These are phyloP conservation scores for Galeruca laticollis DNA, from an alignment of 2,888 invertebrate genomes.

Conservation along the genomic window DNA sequence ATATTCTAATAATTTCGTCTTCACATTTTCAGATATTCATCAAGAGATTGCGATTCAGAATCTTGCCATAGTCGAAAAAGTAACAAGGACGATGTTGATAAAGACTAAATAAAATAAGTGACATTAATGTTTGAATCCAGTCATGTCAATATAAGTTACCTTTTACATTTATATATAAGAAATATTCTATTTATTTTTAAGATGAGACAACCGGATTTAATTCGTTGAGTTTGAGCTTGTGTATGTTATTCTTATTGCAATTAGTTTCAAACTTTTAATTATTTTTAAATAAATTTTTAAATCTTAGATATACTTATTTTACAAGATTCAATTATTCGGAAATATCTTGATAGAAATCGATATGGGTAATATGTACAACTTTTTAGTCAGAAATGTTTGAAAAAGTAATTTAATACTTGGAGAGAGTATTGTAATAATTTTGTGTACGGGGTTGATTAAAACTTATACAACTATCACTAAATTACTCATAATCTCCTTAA, in stretches of 20 bases:
- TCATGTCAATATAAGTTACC: conserved; percentile 36
- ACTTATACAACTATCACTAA: too few species aligned
- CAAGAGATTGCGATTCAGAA: conserved; percentile 56
- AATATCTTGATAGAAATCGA: too few species aligned
- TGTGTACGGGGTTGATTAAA: too few species aligned
- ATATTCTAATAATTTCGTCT: too few species aligned
- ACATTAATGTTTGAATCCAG: conserved; percentile 7
- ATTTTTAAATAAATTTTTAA: conserved; percentile 5
- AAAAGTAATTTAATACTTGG: too few species aligned
- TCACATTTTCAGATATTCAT: conserved; percentile 56
- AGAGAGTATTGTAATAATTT: too few species aligned
- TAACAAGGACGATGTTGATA: conserved; percentile 53
- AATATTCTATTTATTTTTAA: conserved; percentile 29
- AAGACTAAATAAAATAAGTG: conserved; percentile 35
- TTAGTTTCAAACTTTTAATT: conserved; percentile 2
- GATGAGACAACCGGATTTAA: conserved; percentile 3
- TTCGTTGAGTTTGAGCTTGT: background rate
- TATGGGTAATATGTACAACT: too few species aligned
- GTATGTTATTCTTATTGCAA: background rate
- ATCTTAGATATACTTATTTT: too few species aligned
- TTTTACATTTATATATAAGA: conserved; percentile 29
- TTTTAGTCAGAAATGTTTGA: too few species aligned
- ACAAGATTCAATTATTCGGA: too few species aligned
- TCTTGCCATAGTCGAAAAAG: conserved; percentile 56
- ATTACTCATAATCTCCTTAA: too few species aligned